Evolutionary conservation across 2,797 vertebrate species (phyloP).

Genomic region (Esox lucius): DNA sequence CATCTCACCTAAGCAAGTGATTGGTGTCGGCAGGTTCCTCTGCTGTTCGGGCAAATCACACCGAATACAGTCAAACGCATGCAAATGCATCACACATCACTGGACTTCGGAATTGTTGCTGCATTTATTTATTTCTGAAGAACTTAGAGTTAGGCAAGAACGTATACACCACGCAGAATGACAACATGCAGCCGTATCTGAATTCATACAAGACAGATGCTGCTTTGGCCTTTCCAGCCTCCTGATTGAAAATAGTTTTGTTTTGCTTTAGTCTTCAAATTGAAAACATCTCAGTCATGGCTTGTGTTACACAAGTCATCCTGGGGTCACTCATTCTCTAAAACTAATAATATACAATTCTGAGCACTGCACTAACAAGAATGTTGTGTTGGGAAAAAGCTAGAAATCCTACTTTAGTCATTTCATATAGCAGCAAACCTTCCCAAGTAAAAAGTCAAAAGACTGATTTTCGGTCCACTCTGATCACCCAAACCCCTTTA

Average conservation of each 20-base stretch:
- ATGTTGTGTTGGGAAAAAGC: neutral
- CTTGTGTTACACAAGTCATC: neutral
- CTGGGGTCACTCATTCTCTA: neutral
- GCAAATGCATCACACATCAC: neutral
- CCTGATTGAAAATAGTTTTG: neutral
- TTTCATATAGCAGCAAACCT: neutral
- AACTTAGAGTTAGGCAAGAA: neutral
- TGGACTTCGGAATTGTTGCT: neutral
- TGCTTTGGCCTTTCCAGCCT: neutral
- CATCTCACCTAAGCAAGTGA: no score
- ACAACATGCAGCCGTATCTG: slow-evolving; percentile 1
- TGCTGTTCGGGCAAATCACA: no score
- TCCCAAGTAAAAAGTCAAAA: slow-evolving; percentile 3
- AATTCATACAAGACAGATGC: slow-evolving; percentile 5
- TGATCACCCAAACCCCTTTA: slow-evolving; percentile 37
- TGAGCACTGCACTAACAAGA: neutral
- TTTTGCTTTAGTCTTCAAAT: neutral
- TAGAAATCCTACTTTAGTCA: neutral
- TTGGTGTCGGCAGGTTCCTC: no score
- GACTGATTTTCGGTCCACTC: slow-evolving; percentile 18
- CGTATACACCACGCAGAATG: slow-evolving; percentile 6
- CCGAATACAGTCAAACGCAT: neutral
- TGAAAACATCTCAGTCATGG: neutral
- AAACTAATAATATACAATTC: neutral
- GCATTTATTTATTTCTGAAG: slow-evolving; percentile 13